Conservation (phyloP, 2,797 vertebrate genomes). For the Pogoniulus pusillus region DNA sequence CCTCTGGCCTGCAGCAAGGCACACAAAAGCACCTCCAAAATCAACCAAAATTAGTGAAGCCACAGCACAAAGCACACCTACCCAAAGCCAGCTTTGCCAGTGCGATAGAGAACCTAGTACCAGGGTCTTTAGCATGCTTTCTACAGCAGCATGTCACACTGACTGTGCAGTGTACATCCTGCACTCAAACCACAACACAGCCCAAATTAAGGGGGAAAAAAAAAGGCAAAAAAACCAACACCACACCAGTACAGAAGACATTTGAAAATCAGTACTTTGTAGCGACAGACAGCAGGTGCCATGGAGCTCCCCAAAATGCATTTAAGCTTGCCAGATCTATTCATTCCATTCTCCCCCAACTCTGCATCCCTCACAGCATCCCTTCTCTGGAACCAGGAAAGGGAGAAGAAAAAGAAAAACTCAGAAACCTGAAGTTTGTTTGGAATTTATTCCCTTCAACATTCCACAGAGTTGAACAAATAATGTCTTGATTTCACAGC, state of each 20-base stretch:
- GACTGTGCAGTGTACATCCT: not conserved
- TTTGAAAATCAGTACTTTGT: not conserved
- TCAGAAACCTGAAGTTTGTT: conserved; percentile 77
- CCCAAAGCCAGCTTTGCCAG: not conserved
- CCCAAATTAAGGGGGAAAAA: not conserved
- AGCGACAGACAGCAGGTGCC: not conserved
- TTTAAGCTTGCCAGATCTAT: not conserved
- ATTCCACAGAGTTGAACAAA: conserved; percentile 76
- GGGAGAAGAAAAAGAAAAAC: conserved; percentile 75
- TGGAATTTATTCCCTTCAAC: conserved; percentile 83
- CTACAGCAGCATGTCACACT: not conserved
- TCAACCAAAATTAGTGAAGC: not conserved
- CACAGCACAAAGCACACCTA: not conserved
- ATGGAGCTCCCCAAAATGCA: not conserved
- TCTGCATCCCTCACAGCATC: not conserved
- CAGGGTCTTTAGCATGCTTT: not conserved
- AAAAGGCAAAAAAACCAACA: no score
- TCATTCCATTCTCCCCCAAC: not conserved
- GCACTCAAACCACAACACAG: not conserved
- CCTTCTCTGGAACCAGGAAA: conserved; percentile 34
- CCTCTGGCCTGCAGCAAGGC: not conserved
- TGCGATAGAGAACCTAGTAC: not conserved
- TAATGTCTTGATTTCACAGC: conserved; percentile 75
- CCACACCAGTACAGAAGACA: not conserved
- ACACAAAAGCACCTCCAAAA: not conserved